A percentile compares a stretch with the other conserved stretches of the same genome.
Evolutionary conservation across 2,888 invertebrate genomes (phyloP).

Genomic region (Leucania comma): DNA sequence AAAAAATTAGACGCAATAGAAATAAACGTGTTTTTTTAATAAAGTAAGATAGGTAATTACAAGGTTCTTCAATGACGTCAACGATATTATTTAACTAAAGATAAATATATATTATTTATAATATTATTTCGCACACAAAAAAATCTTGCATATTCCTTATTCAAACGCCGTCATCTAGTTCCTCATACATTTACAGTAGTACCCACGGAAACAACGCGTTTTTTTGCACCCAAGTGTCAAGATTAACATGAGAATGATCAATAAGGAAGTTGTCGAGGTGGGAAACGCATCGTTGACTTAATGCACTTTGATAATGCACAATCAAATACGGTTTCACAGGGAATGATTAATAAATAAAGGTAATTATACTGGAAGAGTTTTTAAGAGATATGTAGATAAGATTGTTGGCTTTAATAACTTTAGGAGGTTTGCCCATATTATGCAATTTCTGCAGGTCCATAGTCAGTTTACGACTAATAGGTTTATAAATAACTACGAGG

Average conservation of each 20-base stretch:
- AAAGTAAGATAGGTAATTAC: no score
- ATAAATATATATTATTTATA: no score
- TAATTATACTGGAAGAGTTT: constrained; percentile 8
- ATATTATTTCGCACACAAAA: no score
- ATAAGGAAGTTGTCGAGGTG: constrained; percentile 47
- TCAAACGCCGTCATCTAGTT: not conserved
- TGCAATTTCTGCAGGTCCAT: not conserved
- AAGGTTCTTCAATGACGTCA: no score
- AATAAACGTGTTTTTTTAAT: no score
- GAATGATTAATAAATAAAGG: constrained; percentile 23
- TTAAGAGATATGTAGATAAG: constrained; percentile 3
- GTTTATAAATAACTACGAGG: no score
- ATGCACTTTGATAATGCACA: constrained; percentile 55
- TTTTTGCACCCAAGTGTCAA: constrained; percentile 40
- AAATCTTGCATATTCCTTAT: no score
- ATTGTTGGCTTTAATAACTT: constrained; percentile 14
- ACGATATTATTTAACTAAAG: no score
- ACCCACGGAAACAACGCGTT: constrained; percentile 35
- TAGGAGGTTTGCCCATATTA: not conserved
- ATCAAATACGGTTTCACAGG: constrained; percentile 40
- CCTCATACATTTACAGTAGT: not conserved
- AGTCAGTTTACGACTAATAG: not conserved
- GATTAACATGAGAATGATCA: constrained; percentile 50
- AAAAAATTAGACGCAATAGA: no score
- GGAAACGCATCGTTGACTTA: constrained; percentile 37